phyloP scores from a whole-genome alignment of 2,888 invertebrate species.

The Ceratothoa steindachneri region DNA sequence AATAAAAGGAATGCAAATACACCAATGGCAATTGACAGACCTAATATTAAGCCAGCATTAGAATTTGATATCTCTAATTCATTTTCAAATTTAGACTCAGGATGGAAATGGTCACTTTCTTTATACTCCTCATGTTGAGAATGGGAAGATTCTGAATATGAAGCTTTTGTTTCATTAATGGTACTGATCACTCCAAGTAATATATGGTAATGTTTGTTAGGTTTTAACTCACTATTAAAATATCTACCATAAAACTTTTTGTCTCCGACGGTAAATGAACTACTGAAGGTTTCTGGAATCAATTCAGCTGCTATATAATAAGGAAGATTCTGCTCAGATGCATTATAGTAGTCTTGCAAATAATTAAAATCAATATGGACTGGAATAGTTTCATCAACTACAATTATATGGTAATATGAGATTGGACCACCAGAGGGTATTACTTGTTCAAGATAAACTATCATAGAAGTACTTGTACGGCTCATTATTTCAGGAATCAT shows the following conservation, averaged over 20 bases:
- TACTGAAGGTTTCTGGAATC: slow-evolving; percentile 57
- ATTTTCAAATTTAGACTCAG: not conserved
- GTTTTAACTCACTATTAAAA: slow-evolving; percentile 69
- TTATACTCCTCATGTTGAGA: no score
- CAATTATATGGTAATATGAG: slow-evolving; percentile 52
- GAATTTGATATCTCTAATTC: not conserved
- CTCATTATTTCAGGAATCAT: slow-evolving; percentile 52
- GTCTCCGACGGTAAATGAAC: slow-evolving; percentile 73
- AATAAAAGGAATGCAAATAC: slow-evolving; percentile 65
- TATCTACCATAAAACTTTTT: slow-evolving; percentile 67
- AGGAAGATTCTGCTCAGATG: slow-evolving; percentile 64
- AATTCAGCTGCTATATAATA: slow-evolving; percentile 82
- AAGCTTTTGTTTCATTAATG: slow-evolving; percentile 63
- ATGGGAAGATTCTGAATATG: slow-evolving; percentile 59
- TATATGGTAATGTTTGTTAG: slow-evolving; percentile 62
- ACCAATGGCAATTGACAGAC: slow-evolving; percentile 66
- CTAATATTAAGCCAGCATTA: slow-evolving; percentile 49
- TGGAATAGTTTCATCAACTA: slow-evolving; percentile 51
- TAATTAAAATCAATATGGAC: slow-evolving; percentile 53
- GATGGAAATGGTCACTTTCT: slow-evolving; percentile 19
- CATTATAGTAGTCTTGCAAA: slow-evolving; percentile 64
- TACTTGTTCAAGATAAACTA: slow-evolving; percentile 52
- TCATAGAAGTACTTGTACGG: slow-evolving; percentile 54
- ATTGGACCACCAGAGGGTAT: slow-evolving; percentile 51
- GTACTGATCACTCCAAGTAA: slow-evolving; percentile 69